Conservation (phyloP, 2,113 vertebrate genomes). For the Cepphus grylle region DNA sequence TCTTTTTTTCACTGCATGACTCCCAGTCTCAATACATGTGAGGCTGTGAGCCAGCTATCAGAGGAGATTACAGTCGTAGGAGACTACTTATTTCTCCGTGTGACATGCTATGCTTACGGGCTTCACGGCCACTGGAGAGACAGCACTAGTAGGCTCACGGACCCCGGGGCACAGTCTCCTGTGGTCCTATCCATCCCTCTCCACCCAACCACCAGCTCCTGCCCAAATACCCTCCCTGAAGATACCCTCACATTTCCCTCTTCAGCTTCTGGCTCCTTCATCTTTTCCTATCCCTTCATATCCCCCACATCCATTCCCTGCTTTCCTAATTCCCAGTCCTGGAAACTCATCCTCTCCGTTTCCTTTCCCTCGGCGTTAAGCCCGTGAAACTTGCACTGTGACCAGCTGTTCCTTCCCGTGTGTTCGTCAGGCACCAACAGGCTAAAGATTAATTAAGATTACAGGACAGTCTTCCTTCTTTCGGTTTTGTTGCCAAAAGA, state of each 20-base stretch:
- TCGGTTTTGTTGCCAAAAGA: not conserved
- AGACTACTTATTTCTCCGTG: not conserved
- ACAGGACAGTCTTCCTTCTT: not conserved
- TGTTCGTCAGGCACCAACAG: not conserved
- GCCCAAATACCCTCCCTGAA: not conserved
- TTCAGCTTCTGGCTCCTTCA: not conserved
- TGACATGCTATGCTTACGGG: not conserved
- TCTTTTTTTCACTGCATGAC: not conserved
- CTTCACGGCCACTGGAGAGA: accelerated
- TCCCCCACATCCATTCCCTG: not conserved
- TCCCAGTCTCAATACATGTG: not conserved
- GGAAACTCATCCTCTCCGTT: not conserved
- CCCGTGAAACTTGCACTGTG: not conserved
- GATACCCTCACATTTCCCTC: not conserved
- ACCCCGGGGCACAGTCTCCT: not conserved
- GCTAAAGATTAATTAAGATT: not conserved
- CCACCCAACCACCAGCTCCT: not conserved
- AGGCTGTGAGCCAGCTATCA: not conserved
- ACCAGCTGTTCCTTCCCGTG: not conserved
- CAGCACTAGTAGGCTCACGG: not conserved
- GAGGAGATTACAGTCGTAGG: not conserved
- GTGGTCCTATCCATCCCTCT: not conserved
- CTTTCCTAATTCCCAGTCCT: not conserved
- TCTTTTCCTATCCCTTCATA: not conserved
- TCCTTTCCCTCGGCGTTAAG: not conserved